Evolutionary conservation across 2,797 vertebrate species (phyloP).

Genomic region (Tamandua tetradactyla): DNA sequence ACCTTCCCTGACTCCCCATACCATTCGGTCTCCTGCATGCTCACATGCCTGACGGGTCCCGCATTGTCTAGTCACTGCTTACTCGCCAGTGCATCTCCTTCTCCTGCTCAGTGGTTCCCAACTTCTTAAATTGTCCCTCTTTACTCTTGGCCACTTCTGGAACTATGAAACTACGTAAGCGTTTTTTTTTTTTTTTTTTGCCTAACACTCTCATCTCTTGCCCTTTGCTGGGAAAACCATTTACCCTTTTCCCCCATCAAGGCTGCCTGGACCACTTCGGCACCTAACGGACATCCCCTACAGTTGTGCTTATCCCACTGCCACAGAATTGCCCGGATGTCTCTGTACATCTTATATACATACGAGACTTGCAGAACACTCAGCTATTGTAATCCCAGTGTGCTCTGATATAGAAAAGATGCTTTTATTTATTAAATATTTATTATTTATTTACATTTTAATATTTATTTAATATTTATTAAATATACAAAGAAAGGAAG

Average conservation of each 20-base stretch:
- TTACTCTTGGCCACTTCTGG: too few species aligned
- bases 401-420: background rate
- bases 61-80: background rate
- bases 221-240: background rate
- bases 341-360: background rate
- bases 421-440: background rate
- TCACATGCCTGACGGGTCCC: accelerated
- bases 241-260: background rate
- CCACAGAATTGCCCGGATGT: background rate
- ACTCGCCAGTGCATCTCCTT: background rate
- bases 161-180: too few species aligned
- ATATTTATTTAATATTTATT: background rate
- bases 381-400: background rate
- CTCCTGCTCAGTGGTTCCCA: background rate
- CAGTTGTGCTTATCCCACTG: background rate
- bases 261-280: background rate
- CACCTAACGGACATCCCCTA: accelerated
- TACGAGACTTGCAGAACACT: background rate
- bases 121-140: background rate
- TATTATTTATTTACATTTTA: too few species aligned
- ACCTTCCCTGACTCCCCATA: background rate
- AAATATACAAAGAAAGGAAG: background rate
- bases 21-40: background rate
- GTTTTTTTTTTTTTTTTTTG: background rate
- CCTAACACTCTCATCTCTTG: background rate